Evolutionary conservation across 2,888 invertebrate genomes (phyloP).

Genomic region (Drosophila differens): DNA sequence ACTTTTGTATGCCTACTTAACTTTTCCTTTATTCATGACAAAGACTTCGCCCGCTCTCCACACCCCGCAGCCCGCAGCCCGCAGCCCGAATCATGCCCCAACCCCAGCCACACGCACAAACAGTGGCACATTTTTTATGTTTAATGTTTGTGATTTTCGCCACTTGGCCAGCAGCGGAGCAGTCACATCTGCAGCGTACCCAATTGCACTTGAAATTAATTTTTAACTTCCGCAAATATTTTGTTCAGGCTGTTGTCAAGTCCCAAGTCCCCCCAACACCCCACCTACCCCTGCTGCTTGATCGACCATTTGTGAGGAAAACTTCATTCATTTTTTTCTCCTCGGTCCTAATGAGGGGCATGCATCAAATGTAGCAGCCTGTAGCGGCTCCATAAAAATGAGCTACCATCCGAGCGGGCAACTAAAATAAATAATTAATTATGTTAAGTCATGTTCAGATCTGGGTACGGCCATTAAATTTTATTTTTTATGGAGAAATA

Average conservation of each 20-base stretch:
- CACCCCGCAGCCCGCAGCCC: neutral
- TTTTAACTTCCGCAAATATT: slow-evolving; percentile 78
- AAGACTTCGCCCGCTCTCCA: slow-evolving; percentile 10
- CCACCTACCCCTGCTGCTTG: neutral
- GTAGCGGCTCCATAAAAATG: slow-evolving; percentile 46
- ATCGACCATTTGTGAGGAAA: slow-evolving; percentile 50
- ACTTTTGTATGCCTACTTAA: slow-evolving; percentile 57
- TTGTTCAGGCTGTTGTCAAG: slow-evolving; percentile 40
- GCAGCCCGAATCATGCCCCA: slow-evolving; percentile 14
- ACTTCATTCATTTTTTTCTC: slow-evolving; percentile 34
- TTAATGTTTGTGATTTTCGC: slow-evolving; percentile 73
- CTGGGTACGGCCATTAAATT: slow-evolving; percentile 21
- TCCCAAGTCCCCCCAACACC: neutral
- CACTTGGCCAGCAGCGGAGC: slow-evolving; percentile 38
- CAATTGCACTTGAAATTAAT: slow-evolving; percentile 73
- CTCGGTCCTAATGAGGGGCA: slow-evolving; percentile 63
- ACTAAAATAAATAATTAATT: slow-evolving; percentile 73
- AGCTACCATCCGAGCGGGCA: slow-evolving; percentile 37
- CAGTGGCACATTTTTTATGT: slow-evolving; percentile 70
- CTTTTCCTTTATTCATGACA: slow-evolving; percentile 69
- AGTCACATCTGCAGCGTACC: slow-evolving; percentile 56
- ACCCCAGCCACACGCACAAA: slow-evolving; percentile 13
- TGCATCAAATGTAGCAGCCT: slow-evolving; percentile 69
- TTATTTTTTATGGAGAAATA: slow-evolving; percentile 10
- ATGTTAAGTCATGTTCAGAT: slow-evolving; percentile 60